Conservation (phyloP, 2,888 invertebrate species). For the Hedya salicella region DNA sequence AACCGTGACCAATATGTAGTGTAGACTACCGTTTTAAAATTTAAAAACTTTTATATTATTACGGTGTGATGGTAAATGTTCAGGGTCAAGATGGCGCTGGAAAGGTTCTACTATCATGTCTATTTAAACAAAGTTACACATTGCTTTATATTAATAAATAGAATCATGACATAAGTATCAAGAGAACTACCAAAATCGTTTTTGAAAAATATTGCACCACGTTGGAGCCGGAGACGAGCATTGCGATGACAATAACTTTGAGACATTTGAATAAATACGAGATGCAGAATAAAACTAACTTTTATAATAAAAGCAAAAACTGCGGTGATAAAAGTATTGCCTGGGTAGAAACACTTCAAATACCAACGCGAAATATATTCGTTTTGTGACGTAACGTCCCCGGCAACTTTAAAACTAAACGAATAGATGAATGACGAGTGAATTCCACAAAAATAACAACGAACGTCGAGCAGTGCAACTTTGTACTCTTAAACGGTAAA, state of each 20-base stretch:
- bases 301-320: neutral
- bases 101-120: no score
- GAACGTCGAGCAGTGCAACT: neutral
- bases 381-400: neutral
- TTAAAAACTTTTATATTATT: no score
- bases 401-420: neutral
- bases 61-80: no score
- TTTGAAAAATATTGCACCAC: neutral
- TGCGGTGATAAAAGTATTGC: neutral
- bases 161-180: no score
- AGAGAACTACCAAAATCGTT: neutral
- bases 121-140: no score
- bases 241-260: neutral
- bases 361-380: neutral
- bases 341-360: no score
- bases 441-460: neutral
- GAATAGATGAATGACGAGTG: neutral
- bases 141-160: no score
- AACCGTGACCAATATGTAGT: no score
- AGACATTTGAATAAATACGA: neutral
- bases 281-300: neutral
- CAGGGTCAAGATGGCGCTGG: no score
- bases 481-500: slow-evolving; percentile 13
- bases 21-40: no score
- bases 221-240: neutral